Base-by-base conservation (phyloP, 2,888 invertebrate genomes). In the Napeogenes inachia region DNA sequence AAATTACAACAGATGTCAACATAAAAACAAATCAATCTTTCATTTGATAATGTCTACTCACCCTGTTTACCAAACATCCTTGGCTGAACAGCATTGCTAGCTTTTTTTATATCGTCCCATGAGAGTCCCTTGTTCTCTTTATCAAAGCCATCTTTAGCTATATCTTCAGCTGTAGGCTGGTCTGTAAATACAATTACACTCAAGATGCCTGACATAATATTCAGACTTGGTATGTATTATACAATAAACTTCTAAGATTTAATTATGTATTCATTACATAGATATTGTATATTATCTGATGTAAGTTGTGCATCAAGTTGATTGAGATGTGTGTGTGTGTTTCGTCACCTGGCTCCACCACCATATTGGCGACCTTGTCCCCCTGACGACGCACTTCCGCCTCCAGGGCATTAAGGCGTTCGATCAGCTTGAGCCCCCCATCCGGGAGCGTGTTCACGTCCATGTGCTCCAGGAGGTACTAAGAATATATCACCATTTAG, bases 401-500 rank as follows among this genome's bases (percentile, higher is more conserved):
- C 72, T 91, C 87, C 33, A 93, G 75, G 0, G 73, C 71, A 0
- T 82, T 77, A 32, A 92, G 88, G 33, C 92, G 90, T 55, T 89
- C 79, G 0, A 83, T 78, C 59, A 95, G 80, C 73, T 91, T 91
- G 30, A 80, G 76, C 0, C 95, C 95, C n/a, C 92, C 91, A 73
- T 95, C 95, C 0, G 94, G 94, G 5, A 95, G 80, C 0, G 81
- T 77, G 12, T 75, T 70, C 63, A 86, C 67, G 33, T 89, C 87
- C 87, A 89, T 86, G 59, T 80, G 78, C 21, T 84, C 81, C 42
- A 91, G 69, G 0, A 91, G 75, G 35, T 79, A 68, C 90, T 89
- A 74, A 21, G 21, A 21, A 21, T 21, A 21, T 21, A 21, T 21
- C 21, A 21, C 21, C 21, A 21, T 21, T 21, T 21, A 21, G 21